phyloP scores from a whole-genome alignment of 2,888 invertebrate species.

The Microctonus aethiopoides region DNA sequence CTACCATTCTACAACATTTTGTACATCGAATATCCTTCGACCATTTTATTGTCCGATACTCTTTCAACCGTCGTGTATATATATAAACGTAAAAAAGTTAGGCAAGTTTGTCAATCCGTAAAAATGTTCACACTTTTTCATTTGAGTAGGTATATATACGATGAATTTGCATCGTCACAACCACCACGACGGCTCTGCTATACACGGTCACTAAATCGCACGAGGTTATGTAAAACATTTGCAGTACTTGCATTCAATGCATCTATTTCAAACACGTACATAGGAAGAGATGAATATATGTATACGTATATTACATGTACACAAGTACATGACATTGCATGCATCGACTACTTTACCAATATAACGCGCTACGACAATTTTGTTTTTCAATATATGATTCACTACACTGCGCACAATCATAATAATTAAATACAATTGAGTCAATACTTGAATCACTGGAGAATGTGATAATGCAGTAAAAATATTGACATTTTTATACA shows the following conservation, averaged over 20 bases:
- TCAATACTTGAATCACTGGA: too few relatives aligned
- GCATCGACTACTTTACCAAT: too few relatives aligned
- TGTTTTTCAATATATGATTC: too few relatives aligned
- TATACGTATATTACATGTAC: too few relatives aligned
- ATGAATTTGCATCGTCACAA: background rate
- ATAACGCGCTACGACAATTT: too few relatives aligned
- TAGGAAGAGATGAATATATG: background rate
- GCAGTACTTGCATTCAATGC: background rate
- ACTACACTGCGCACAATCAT: too few relatives aligned
- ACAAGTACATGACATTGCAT: too few relatives aligned
- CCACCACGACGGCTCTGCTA: background rate
- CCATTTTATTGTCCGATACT: background rate
- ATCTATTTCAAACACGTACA: background rate
- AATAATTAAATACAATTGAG: too few relatives aligned
- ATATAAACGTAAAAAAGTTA: background rate
- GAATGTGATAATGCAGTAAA: too few relatives aligned
- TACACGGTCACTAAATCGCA: background rate
- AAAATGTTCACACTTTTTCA: constrained; percentile 41
- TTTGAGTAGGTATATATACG: too few relatives aligned
- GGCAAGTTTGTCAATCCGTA: constrained; percentile 51
- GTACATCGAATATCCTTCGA: background rate
- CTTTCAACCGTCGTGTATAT: background rate
- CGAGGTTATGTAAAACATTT: background rate
- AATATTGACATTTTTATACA: too few relatives aligned
- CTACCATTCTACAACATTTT: background rate